phyloP scores from a whole-genome alignment of 2,888 invertebrate genomes.

The Caenorhabditis wallacei region DNA sequence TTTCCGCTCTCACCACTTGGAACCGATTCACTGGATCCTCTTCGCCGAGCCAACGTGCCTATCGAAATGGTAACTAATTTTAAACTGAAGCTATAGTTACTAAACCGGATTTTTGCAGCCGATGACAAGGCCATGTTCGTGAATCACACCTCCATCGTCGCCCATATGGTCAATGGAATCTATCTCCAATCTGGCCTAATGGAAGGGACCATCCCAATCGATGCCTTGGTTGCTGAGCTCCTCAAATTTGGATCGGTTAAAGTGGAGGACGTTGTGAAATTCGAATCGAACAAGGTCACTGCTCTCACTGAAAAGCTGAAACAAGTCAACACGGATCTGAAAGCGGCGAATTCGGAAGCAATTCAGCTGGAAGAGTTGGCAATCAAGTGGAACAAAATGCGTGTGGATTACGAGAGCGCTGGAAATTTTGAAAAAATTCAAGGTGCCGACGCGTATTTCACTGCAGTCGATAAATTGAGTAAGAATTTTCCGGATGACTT shows the following conservation, averaged over 20 bases:
- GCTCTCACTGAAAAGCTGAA: background rate
- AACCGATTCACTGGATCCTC: too few species aligned
- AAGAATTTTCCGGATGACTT: background rate
- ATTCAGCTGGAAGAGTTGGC: background rate
- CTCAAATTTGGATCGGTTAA: background rate
- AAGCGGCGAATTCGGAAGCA: background rate
- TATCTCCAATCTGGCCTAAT: background rate
- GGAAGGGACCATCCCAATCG: conserved; percentile 3
- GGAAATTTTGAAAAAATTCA: background rate
- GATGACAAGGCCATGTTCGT: background rate
- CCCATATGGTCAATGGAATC: conserved; percentile 19
- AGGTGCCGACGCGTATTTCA: background rate
- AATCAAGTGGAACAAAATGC: background rate
- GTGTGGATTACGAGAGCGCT: background rate
- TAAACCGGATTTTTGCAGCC: background rate
- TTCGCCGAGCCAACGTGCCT: too few species aligned
- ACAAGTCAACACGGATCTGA: background rate
- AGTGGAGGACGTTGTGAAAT: background rate
- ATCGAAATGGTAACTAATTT: too few species aligned
- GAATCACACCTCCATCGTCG: background rate
- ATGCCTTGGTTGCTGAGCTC: background rate
- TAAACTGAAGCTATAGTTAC: too few species aligned
- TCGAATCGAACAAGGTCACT: background rate
- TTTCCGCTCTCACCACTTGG: too few species aligned
- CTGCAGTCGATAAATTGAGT: background rate